Conservation (phyloP, 30 jellyfish, hydroid and myxozoan species). For the Aurelia coerulea region DNA sequence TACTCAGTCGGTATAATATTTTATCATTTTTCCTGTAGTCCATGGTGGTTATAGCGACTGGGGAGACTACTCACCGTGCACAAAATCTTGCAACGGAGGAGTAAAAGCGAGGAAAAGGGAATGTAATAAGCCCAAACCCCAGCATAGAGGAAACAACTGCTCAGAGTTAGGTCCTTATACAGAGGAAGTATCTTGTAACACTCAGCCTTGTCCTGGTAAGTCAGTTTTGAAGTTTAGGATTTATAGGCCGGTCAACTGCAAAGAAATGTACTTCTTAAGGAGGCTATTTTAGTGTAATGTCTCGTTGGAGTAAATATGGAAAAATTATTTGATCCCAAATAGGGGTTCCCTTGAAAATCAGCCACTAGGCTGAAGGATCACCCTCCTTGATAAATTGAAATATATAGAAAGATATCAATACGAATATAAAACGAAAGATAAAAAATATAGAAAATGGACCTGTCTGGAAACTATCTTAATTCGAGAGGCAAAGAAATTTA, state of each 20-base stretch:
- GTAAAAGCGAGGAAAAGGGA: not conserved
- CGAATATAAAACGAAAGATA: too few species aligned
- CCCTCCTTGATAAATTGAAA: too few species aligned
- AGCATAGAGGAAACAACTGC: slow-evolving; percentile 34
- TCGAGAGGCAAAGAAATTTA: too few species aligned
- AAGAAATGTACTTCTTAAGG: not conserved
- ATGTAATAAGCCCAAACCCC: slow-evolving; percentile 11
- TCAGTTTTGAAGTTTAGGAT: too few species aligned
- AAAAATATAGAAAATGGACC: too few species aligned
- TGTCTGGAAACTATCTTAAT: too few species aligned
- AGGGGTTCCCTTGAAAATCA: too few species aligned
- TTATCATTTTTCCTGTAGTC: not conserved
- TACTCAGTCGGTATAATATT: too few species aligned
- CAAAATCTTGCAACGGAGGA: slow-evolving; percentile 15
- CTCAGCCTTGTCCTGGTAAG: slow-evolving; percentile 57
- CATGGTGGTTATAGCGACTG: slow-evolving; percentile 20
- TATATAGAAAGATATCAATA: too few species aligned
- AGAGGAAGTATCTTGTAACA: slow-evolving; percentile 6
- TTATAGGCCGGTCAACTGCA: too few species aligned
- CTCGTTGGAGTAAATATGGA: not conserved
- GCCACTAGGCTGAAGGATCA: too few species aligned
- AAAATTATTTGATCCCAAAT: not conserved
- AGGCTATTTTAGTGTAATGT: not conserved
- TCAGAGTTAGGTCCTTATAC: not conserved
- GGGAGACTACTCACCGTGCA: not conserved